Conservation (phyloP, 2,888 invertebrate species). For the Phalera bucephala region DNA sequence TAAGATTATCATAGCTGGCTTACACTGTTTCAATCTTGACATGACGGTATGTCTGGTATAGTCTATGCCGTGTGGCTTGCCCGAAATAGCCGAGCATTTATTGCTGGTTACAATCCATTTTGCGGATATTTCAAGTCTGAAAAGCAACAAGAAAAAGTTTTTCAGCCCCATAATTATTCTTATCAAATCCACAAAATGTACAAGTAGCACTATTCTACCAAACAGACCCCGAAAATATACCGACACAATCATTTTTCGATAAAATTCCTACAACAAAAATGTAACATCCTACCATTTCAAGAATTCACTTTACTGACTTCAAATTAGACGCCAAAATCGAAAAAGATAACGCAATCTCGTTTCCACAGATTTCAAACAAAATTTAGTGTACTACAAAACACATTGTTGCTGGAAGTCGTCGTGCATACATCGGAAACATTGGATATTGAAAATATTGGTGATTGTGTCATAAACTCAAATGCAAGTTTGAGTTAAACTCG, state of each 20-base stretch:
- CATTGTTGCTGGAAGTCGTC: constrained; percentile 27
- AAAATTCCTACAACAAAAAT: constrained; percentile 2
- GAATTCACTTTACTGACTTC: constrained; percentile 7
- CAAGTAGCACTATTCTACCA: too few species aligned
- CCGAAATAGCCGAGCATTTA: too few species aligned
- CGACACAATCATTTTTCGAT: not conserved
- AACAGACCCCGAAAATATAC: not conserved
- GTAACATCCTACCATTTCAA: not conserved
- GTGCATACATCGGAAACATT: constrained; percentile 34
- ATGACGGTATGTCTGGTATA: too few species aligned
- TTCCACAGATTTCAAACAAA: constrained; percentile 10
- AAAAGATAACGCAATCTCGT: constrained; percentile 6
- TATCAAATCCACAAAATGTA: too few species aligned
- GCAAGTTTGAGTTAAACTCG: constrained; percentile 6
- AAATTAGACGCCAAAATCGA: constrained; percentile 7
- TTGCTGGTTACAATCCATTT: too few species aligned
- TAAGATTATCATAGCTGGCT: too few species aligned
- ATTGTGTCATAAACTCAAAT: constrained; percentile 31
- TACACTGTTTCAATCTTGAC: too few species aligned
- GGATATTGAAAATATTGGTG: constrained; percentile 41
- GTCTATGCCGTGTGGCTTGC: too few species aligned
- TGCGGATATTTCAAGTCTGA: too few species aligned
- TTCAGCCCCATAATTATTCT: too few species aligned
- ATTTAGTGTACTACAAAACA: constrained; percentile 30
- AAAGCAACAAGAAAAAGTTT: too few species aligned